Evolutionary conservation across 2,113 vertebrate genomes (phyloP), one percentile per base, ranked within the genome.

Genomic region (Lampris megalopsis): DNA sequence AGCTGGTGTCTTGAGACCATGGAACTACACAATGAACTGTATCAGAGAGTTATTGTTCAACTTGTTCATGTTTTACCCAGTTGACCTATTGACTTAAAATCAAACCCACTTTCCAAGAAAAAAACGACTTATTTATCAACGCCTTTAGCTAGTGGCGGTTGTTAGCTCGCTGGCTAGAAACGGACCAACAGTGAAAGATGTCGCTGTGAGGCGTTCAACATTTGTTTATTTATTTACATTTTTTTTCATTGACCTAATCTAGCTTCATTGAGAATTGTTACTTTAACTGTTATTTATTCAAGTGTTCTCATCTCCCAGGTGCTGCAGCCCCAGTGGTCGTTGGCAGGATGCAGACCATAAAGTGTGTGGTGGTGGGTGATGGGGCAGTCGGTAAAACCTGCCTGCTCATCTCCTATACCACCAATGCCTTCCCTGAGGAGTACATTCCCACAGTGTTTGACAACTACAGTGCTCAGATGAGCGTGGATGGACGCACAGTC

Each of bases 371-470:
- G 6, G 96, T 98, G 60, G 98, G 97, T 61, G 97, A 98, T 5
- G 97, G 96, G 2, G 97, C 97, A 9, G 96, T 98, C 58, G 97
- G 97, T n/a, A 98, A 99, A 94, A 99, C 96, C 2, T 98, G 97
- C 70, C 95, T 97, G 9, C 96, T 98, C 66, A 97, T 98, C 92
- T 97, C 96, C 60, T 98, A 98, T 53, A 97, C 96, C 73, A 97
- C 97, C 78, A 97, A 97, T 54, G 96, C 96, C 87, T 99, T 99
- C 88, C 96, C 96, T 0, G 97, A 97, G 64, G 97, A 99, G 85
- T 98, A 98, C 81, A 97, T 99, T 78, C 96, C 97, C 40, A 98
- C 97, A 0, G 96, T 98, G 68, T 99, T 98, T 61, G 97, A 98
- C 93, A 99, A 98, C 91, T 99, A 97, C 90, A 97, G 96, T 0